Evolutionary conservation across 1,140 invertebrate genomes (phyloP), one percentile per base, ranked within the genome.

Genomic region (Galendromus occidentalis): DNA sequence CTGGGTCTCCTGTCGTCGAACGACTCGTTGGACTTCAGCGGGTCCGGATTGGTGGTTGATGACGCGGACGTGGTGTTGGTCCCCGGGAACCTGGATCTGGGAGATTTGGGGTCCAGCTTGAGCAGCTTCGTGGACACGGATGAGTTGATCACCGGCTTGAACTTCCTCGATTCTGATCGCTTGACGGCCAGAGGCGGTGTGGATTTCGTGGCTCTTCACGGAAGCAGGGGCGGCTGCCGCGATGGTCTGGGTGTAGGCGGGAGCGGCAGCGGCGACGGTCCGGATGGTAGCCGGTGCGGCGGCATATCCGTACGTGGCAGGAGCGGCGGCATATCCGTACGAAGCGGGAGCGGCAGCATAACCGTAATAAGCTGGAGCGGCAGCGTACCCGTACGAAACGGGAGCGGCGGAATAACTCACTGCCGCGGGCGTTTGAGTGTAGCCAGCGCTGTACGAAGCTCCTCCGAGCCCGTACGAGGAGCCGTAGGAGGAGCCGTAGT

Each of bases 1-100:
- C 45, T 47, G 45, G 7, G 45, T 47, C 45, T 47, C 5, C 45
- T 47, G 45, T 4, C 45, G 45, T 20, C 14, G 45, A 14, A 47
- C 45, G 14, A 47, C 45, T 4, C 45, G 45, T 28, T 47, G 18
- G 14, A 47, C 45, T 14, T 47, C 18, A 5, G 45, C 45, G 45
- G 45, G 45, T 47, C 45, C 45, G 45, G 45, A 47, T 14, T 47
- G 45, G 28, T 47, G 45, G 28, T 47, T 47, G 51, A 59, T 20
- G 14, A 25, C 51, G 14, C 22, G 14, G 14, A 59, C 14, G 17
- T 29, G 14, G 22, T 25, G 14, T 6, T 25, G 51, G n/a, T 25
- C 51, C 25, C 25, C 25, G 17, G 51, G 14, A 29, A 25, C 14
- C 20, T 59, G 22, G 12, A 25, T 25, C 22, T 25, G 14, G 25